These are phyloP conservation scores for Umimayanthus kanabou DNA, from an alignment of 92 coral and sea anemone genomes.

Conservation along the genomic window DNA sequence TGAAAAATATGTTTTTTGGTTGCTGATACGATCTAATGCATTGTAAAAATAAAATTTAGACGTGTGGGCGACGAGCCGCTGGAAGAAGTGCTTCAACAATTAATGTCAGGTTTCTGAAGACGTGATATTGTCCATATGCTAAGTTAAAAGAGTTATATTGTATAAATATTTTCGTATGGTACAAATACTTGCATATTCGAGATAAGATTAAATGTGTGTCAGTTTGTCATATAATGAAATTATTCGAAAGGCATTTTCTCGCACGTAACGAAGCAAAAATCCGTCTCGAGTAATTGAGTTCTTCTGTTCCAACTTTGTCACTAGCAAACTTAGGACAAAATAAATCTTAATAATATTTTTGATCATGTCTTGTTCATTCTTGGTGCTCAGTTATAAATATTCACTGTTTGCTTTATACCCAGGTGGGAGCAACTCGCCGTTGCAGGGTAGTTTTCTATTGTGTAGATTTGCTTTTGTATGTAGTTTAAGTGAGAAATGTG, in stretches of 20 bases:
- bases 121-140: neutral
- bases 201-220: neutral
- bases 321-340: neutral
- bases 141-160: conserved; percentile 18
- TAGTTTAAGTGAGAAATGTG: neutral
- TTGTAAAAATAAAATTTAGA: neutral
- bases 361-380: neutral
- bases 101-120: neutral
- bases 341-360: conserved; percentile 1
- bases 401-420: neutral
- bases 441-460: neutral
- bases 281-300: neutral
- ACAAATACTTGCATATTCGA: conserved; percentile 1
- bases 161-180: conserved; percentile 8
- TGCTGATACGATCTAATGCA: neutral
- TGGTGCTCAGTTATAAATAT: neutral
- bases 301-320: neutral
- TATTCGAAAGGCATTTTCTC: neutral
- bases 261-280: neutral
- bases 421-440: neutral
- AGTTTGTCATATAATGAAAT: neutral
- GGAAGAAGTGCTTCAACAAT: neutral
- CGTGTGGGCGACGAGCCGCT: neutral
- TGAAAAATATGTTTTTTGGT: neutral
- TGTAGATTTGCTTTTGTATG: neutral